A percentile compares a stretch with the other conserved stretches of the same genome.
phyloP scores from a whole-genome alignment of 2,113 vertebrate species.

The Petaurus breviceps region DNA sequence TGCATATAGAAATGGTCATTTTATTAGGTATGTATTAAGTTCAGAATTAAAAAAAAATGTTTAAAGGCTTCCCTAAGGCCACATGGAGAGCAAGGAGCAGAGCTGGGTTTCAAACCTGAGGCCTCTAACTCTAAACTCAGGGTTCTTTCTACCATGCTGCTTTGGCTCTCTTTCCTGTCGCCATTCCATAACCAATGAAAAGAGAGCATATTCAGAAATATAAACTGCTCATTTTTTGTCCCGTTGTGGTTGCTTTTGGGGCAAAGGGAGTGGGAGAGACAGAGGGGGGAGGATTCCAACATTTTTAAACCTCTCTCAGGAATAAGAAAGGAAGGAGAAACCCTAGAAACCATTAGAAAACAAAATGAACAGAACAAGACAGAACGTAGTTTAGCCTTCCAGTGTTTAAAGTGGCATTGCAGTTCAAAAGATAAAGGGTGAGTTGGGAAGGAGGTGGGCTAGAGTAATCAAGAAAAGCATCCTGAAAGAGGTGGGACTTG shows the following conservation, averaged over 20 bases:
- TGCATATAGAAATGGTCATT: neutral
- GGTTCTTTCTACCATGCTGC: neutral
- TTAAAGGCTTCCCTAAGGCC: neutral
- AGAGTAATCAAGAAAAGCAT: neutral
- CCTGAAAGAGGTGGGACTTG: neutral
- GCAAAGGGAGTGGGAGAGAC: neutral
- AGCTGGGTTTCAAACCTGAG: neutral
- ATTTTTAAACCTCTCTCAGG: neutral
- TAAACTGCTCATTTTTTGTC: neutral
- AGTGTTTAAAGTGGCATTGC: neutral
- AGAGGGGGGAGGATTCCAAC: neutral
- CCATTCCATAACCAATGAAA: neutral
- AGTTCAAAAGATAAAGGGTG: neutral
- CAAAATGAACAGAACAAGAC: neutral
- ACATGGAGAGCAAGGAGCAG: neutral
- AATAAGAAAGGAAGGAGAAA: neutral
- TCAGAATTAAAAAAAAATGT: neutral
- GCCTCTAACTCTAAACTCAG: neutral
- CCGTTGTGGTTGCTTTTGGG: neutral
- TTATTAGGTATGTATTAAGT: neutral
- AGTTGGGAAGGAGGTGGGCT: neutral
- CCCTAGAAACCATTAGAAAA: neutral
- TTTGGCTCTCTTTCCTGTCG: slow-evolving; percentile 13
- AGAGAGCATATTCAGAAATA: neutral
- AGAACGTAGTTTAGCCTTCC: neutral